Percentiles rank a stretch among this genome's conserved stretches.
phyloP scores from a whole-genome alignment of 1,140 invertebrate species.

The Carcinoscorpius rotundicauda region DNA sequence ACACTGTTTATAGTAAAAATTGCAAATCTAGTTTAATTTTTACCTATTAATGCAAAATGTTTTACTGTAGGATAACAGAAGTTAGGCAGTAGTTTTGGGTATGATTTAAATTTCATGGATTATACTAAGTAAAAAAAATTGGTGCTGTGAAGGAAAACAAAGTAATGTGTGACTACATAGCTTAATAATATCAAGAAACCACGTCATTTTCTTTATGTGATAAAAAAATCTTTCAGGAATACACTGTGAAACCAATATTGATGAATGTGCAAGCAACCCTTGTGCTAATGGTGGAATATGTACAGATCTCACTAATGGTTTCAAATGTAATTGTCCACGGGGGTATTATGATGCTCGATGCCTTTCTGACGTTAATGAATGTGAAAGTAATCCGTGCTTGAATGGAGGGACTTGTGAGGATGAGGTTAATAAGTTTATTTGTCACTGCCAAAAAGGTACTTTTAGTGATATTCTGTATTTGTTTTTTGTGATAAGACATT shows the following conservation, averaged over 20 bases:
- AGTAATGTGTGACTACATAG: too few species aligned
- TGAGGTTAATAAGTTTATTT: conserved; percentile 37
- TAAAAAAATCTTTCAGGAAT: conserved; percentile 47
- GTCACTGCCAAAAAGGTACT: conserved; percentile 58
- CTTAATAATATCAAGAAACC: too few species aligned
- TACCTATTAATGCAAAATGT: too few species aligned
- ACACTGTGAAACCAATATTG: conserved; percentile 63
- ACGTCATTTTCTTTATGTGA: too few species aligned
- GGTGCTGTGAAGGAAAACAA: too few species aligned
- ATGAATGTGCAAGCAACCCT: conserved; percentile 52
- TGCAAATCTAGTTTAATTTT: too few species aligned
- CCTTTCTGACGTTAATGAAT: conserved; percentile 84
- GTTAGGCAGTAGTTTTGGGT: too few species aligned
- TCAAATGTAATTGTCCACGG: conserved; percentile 69
- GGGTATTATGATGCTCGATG: conserved; percentile 84
- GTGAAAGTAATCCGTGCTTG: conserved; percentile 60
- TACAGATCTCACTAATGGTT: conserved; percentile 73
- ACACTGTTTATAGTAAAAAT: too few species aligned
- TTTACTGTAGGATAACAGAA: too few species aligned
- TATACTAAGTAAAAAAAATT: too few species aligned
- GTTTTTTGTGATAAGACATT: too few species aligned
- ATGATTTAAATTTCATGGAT: too few species aligned
- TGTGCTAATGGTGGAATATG: conserved; percentile 81
- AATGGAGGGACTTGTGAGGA: conserved; percentile 64
- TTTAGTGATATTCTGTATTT: background rate